phyloP scores from a whole-genome alignment of 1,140 invertebrate genomes.

The Hylyphantes graminicola region DNA sequence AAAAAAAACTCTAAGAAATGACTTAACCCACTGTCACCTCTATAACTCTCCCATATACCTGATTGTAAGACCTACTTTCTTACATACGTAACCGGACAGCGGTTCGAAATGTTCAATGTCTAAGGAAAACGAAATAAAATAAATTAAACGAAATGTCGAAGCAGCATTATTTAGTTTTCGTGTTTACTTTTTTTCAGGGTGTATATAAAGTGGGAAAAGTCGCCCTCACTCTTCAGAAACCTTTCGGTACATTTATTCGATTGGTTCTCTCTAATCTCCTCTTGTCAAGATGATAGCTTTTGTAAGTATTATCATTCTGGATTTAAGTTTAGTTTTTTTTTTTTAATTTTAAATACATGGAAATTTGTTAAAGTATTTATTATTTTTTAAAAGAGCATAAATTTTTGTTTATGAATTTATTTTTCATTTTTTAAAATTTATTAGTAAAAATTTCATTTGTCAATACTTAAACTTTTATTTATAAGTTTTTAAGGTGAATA shows the following conservation, averaged over 20 bases:
- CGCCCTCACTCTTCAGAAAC: conserved; percentile 1
- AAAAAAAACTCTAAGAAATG: neutral
- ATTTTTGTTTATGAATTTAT: no score
- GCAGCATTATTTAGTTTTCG: conserved; percentile 19
- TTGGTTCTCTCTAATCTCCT: neutral
- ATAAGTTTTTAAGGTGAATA: no score
- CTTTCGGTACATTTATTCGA: conserved; percentile 10
- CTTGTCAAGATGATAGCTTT: conserved; percentile 33
- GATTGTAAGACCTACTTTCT: conserved; percentile 29
- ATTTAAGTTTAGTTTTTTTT: neutral
- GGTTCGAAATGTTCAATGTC: neutral
- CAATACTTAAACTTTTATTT: no score
- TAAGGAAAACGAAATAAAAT: neutral
- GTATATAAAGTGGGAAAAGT: neutral
- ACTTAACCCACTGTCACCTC: neutral
- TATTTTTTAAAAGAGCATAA: no score
- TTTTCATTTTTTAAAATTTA: no score
- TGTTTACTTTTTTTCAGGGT: conserved; percentile 10
- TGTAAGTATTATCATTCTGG: conserved; percentile 9
- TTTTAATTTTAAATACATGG: no score
- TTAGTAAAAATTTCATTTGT: no score
- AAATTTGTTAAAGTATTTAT: no score
- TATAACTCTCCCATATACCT: neutral
- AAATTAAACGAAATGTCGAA: conserved; percentile 10
- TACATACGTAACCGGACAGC: neutral